A percentile compares a stretch with the other conserved stretches of the same genome.
These are phyloP conservation scores for Hermaeophaga mercurialis DNA, from an alignment of 2,888 invertebrate species.

Conservation along the genomic window DNA sequence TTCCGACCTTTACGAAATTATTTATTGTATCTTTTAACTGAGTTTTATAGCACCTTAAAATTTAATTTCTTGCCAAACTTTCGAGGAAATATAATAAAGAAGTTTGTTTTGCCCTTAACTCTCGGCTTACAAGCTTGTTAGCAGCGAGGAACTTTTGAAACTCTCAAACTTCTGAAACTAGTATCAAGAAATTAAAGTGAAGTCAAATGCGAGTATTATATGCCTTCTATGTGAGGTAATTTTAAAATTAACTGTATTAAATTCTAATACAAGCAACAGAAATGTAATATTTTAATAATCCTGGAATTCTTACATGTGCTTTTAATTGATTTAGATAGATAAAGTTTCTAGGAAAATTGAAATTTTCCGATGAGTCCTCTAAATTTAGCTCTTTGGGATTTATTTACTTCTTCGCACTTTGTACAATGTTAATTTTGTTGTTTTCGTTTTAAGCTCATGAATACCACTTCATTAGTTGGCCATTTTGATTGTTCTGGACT, in stretches of 20 bases:
- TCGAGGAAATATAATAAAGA: constrained; percentile 14
- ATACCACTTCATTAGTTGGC: too few relatives aligned
- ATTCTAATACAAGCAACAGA: not conserved
- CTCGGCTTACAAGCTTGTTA: not conserved
- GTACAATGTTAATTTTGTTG: too few relatives aligned
- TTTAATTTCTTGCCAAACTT: constrained; percentile 12
- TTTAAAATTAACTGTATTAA: constrained; percentile 8
- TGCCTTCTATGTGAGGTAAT: not conserved
- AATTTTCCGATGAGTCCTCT: too few relatives aligned
- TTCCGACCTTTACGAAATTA: not conserved
- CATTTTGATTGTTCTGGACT: too few relatives aligned
- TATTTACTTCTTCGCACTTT: too few relatives aligned
- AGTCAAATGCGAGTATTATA: constrained; percentile 1
- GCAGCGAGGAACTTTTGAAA: constrained; percentile 11
- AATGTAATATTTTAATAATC: too few relatives aligned
- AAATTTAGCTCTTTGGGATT: too few relatives aligned
- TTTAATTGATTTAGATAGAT: too few relatives aligned
- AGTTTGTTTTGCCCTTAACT: constrained; percentile 17
- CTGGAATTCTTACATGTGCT: too few relatives aligned
- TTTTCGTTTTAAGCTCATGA: too few relatives aligned
- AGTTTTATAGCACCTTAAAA: constrained; percentile 11
- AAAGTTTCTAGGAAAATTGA: too few relatives aligned
- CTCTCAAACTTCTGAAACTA: not conserved
- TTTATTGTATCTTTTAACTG: not conserved
- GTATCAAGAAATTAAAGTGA: constrained; percentile 11